Base-by-base conservation (phyloP, 2,113 vertebrate species). In the Xiphophorus couchianus region DNA sequence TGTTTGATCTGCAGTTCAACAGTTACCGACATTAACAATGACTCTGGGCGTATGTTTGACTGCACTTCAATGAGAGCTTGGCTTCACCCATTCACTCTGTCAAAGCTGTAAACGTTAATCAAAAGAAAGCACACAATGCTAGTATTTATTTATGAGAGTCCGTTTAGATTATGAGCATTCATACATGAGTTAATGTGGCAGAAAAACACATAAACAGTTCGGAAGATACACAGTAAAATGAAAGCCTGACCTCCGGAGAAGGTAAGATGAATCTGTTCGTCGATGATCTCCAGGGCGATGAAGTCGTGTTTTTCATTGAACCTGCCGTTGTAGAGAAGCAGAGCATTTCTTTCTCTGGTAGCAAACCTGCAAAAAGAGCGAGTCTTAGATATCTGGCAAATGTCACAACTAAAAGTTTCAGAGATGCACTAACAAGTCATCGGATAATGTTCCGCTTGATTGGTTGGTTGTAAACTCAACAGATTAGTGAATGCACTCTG, bases 251-350 rank as follows among this genome's bases (percentile, higher is more conserved):
- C 97, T 95, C 97, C 97, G 0, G 98, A 99, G 94, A 99, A 99
- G 0, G 97, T 98, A 84, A 99, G 96, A 91, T 98, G 98, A 86
- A 99, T 96, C 93, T 99, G 98, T 84, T 97, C 97, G 1, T 95
- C 93, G n/a, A 98, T 96, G 51, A 99, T 95, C 95, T 99, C 97
- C 91, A 99, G 84, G 5, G 98, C 98, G 27, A 99, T 95, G 88
- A 99, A 99, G 92, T 99, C 97, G 0, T 99, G 98, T 74, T 98
- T 99, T 88, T 99, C 97, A 0, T 99, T 99, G 93, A 99, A 99
- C 74, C 98, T 94, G 60, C 98, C 97, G 0, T 99, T 99, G 92
- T 99, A 99, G 22, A 99, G 96, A 2, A 99, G 94, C 68, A 99
- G 93, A 15, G 96, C 96, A 0, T 97, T 95, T 86, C 95, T 95